Percentiles rank a stretch among this genome's conserved stretches.
Evolutionary conservation across 2,888 invertebrate genomes (phyloP).

Genomic region (Pristionchus maxplancki): DNA sequence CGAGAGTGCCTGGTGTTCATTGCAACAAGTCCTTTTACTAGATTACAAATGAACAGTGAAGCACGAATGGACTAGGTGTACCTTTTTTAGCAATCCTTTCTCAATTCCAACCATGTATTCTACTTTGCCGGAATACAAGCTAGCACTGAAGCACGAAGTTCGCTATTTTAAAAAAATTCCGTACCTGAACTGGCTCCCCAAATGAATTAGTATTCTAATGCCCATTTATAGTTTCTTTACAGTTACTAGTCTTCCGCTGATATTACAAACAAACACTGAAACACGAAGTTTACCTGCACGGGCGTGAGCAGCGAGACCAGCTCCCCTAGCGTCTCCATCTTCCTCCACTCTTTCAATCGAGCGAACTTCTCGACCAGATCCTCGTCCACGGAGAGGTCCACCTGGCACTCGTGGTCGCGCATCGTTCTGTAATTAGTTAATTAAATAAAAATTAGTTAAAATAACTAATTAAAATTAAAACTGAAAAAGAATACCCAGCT

Average conservation of each 20-base stretch:
- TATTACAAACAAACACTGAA: not conserved
- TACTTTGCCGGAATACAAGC: too few relatives aligned
- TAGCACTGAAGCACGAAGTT: not conserved
- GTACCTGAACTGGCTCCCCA: too few relatives aligned
- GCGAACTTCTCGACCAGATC: constrained; percentile 41
- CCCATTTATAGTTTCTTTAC: too few relatives aligned
- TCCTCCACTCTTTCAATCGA: constrained; percentile 55
- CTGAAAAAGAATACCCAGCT: too few relatives aligned
- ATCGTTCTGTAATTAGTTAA: not conserved
- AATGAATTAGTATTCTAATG: too few relatives aligned
- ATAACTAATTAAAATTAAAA: not conserved
- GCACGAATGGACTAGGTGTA: too few relatives aligned
- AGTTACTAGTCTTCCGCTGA: not conserved
- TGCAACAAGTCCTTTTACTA: not conserved
- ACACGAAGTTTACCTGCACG: constrained; percentile 51
- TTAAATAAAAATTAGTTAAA: not conserved
- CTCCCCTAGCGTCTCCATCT: constrained; percentile 63
- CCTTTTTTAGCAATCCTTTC: too few relatives aligned
- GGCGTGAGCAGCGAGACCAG: constrained; percentile 56
- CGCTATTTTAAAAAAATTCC: too few relatives aligned
- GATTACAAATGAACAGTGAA: not conserved
- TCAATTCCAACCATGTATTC: too few relatives aligned
- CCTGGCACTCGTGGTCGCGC: constrained; percentile 32
- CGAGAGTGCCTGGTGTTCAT: not conserved
- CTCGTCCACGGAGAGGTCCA: constrained; percentile 25